Evolutionary conservation across 2,888 invertebrate species (phyloP).

Genomic region (Vesta saturnalis): DNA sequence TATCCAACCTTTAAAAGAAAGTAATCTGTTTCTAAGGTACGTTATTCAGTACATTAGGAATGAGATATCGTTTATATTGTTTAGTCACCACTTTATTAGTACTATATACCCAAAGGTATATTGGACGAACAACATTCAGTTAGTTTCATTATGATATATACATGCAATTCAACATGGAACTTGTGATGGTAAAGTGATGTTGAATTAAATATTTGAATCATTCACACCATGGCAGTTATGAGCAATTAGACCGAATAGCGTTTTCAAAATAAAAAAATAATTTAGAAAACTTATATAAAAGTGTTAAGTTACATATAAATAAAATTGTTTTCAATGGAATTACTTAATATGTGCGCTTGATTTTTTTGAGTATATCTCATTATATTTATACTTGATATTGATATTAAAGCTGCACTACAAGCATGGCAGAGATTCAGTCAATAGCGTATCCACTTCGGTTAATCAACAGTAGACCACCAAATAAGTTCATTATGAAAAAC

Average conservation of each 20-base stretch:
- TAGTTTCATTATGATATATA: conserved; percentile 51
- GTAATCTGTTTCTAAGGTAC: neutral
- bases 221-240: conserved; percentile 60
- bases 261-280: conserved; percentile 28
- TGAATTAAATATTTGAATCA: conserved; percentile 41
- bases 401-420: conserved; percentile 58
- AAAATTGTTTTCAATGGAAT: conserved; percentile 31
- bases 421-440: conserved; percentile 57
- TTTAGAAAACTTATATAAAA: conserved; percentile 16
- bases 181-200: conserved; percentile 27
- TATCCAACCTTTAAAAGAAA: conserved; percentile 15
- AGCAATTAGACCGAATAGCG: conserved; percentile 57
- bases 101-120: conserved; percentile 59
- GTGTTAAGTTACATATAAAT: conserved; percentile 33
- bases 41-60: neutral
- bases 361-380: conserved; percentile 47
- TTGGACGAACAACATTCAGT: conserved; percentile 62
- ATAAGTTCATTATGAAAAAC: conserved; percentile 44
- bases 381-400: conserved; percentile 45
- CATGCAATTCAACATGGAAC: conserved; percentile 44
- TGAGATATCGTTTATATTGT: neutral
- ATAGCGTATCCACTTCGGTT: conserved; percentile 53
- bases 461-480: conserved; percentile 51
- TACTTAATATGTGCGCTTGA: conserved; percentile 50
- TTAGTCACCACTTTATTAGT: conserved; percentile 39